Evolutionary conservation across 2,888 invertebrate species (phyloP), one percentile per base, ranked within the genome.

Genomic region (Sesia apiformis): DNA sequence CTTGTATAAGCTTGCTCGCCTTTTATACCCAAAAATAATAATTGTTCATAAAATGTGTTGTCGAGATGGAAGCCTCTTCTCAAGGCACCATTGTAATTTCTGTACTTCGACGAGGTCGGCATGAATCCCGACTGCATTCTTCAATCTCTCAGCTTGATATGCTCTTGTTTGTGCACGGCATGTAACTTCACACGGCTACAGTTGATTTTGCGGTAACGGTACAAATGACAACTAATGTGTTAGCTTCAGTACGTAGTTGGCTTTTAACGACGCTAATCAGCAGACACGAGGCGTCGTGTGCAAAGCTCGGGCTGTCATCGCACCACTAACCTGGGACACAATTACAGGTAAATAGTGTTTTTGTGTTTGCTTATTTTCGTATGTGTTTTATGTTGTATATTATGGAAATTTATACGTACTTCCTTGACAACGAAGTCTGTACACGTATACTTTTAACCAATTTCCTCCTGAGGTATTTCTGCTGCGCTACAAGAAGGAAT

Each of bases 211-310:
- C 55, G 58, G 65, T 69, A 58, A 63, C 67, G 81, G 84, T 80
- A 82, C 84, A 77, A 77, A 72, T 75, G 84, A 76, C 67, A 63
- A 72, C 76, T 60, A 65, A 41, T 53, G 54, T 61, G 56, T 55
- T 53, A 50, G 50, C 50, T 50, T 50, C 5, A 50, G 23, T 42
- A 53, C 56, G 49, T 54, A 53, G 56, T 56, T 42, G 55, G 54
- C 59, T 55, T 42, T 52, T 51, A 50, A 41, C 43, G 54, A 46
- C n/a, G 46, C 46, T 46, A 46, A 46, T n/a, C n/a, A 46, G 0
- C 46, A n/a, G 23, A 46, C 46, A 46, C 46, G 4, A n/a, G 43
- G 8, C 3, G 43, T 4, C 43, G 7, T 8, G 43, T 7, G n/a
- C 8, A 23, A n/a, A 3, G 46, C 8, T 43, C 43, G 43, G 8